Base-by-base conservation (phyloP, 2,113 vertebrate genomes). In the Mugil cephalus region DNA sequence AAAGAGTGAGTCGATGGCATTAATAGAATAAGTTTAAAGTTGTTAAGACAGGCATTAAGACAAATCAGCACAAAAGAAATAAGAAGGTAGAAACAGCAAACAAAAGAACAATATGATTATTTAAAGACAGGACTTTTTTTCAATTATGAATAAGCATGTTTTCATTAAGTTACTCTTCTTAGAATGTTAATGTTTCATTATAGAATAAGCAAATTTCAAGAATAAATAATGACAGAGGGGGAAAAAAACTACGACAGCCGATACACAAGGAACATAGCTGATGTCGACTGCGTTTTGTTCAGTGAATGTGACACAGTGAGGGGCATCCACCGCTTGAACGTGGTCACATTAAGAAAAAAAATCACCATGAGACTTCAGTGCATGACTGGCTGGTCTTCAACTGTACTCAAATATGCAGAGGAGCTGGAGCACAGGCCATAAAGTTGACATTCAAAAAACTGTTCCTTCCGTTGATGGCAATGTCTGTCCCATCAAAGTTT, bases 201-300 rank as follows among this genome's bases (percentile, higher is more conserved):
- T 13, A 78, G 50, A 77, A 79, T 62, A 86, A 80, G 43, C 18
- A n/a, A 53, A 73, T 79, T 65, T 74, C 53, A 89, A 80, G 80
- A 90, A 92, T 92, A 93, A 93, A 92, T 92, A 92, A 87, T 17
- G 79, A 79, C 53, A 80, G 74, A n/a, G 53, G 46, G 30, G 67
- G 50, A 53, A 78, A 42, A 70, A 15, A 74, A 66, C 8, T 59
- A 69, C 30, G 56, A 80, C 69, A 71, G 62, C 56, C 13, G 1
- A 81, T 48, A 80, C 46, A 47, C 1, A 55, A 21, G 46, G 24
- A 52, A 39, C 52, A 69, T 58, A 75, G 71, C 39, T 64, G 62
- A 85, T 61, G 71, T 74, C 64, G 62, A 14, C 78, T 19, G 48
- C 36, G 61, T 60, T 86, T 42, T 52, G 13, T 52, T 67, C 64